These are phyloP conservation scores for Panurus biarmicus DNA, from an alignment of 2,113 vertebrate genomes.

Conservation along the genomic window DNA sequence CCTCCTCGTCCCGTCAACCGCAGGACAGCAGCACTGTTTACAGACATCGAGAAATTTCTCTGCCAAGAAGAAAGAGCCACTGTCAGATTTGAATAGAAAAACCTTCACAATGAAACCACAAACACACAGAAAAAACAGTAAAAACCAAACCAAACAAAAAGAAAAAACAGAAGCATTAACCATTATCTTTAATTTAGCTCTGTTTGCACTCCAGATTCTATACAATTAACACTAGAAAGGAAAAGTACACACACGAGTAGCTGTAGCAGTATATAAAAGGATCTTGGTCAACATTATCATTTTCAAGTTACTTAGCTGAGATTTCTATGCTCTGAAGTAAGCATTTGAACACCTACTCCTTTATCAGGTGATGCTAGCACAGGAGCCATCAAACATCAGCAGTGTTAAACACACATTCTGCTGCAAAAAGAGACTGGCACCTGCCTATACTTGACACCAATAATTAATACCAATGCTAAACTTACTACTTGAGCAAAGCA, in stretches of 20 bases:
- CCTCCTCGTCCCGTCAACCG: constrained; percentile 86
- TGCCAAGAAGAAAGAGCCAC: constrained; percentile 64
- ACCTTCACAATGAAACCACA: background rate
- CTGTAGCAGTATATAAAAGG: background rate
- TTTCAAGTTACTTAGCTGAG: background rate
- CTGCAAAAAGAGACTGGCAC: background rate
- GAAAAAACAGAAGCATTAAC: background rate
- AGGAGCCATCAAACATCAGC: background rate
- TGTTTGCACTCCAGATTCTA: background rate
- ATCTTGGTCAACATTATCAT: background rate
- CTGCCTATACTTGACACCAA: background rate
- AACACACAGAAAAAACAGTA: background rate
- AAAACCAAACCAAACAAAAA: background rate
- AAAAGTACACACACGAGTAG: background rate
- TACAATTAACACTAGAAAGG: background rate
- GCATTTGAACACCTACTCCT: background rate
- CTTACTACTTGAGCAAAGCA: background rate
- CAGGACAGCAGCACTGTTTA: constrained; percentile 96
- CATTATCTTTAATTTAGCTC: background rate
- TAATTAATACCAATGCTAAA: background rate
- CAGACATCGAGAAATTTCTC: constrained; percentile 99
- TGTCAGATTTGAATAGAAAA: background rate
- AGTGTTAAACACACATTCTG: background rate
- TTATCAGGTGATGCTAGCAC: background rate
- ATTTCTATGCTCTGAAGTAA: background rate